These are phyloP conservation scores for Chorisops tibialis DNA, from an alignment of 2,888 invertebrate genomes.

Conservation along the genomic window DNA sequence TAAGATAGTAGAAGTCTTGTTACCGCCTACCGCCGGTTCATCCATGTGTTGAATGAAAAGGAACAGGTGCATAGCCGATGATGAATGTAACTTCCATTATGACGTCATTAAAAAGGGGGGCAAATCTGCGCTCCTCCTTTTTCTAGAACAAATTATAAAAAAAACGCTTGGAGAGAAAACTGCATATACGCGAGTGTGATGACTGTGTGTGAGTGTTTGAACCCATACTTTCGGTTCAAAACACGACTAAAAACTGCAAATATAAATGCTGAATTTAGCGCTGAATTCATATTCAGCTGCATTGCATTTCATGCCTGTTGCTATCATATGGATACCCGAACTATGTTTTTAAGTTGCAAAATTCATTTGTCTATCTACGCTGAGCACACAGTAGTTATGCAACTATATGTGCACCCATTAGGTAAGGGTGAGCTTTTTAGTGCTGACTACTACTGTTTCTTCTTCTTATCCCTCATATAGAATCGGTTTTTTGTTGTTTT, in stretches of 20 bases:
- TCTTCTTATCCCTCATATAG: too few species aligned
- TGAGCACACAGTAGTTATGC: slow-evolving; percentile 22
- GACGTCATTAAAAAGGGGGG: slow-evolving; percentile 17
- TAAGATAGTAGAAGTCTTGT: slow-evolving; percentile 20
- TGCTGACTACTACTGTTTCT: slow-evolving; percentile 10
- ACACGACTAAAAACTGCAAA: too few species aligned
- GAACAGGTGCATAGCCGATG: slow-evolving; percentile 23
- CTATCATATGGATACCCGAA: slow-evolving; percentile 24
- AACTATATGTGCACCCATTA: slow-evolving; percentile 17
- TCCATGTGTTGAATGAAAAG: slow-evolving; percentile 21
- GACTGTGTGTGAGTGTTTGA: too few species aligned
- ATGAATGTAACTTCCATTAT: slow-evolving; percentile 13
- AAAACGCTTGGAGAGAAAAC: neutral
- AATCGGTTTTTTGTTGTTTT: slow-evolving; percentile 22
- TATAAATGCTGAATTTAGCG: slow-evolving; percentile 13
- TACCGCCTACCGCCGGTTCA: slow-evolving; percentile 22
- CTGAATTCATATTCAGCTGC: slow-evolving; percentile 22
- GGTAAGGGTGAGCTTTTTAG: slow-evolving; percentile 23
- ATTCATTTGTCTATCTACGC: slow-evolving; percentile 17
- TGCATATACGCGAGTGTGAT: too few species aligned
- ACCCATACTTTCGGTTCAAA: too few species aligned
- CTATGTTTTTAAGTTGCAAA: slow-evolving; percentile 27
- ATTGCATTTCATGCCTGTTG: slow-evolving; percentile 27
- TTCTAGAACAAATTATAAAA: slow-evolving; percentile 19
- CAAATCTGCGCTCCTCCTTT: slow-evolving; percentile 21